These are phyloP conservation scores for Lethenteron reissneri DNA, from an alignment of 2,113 vertebrate species.

Conservation along the genomic window DNA sequence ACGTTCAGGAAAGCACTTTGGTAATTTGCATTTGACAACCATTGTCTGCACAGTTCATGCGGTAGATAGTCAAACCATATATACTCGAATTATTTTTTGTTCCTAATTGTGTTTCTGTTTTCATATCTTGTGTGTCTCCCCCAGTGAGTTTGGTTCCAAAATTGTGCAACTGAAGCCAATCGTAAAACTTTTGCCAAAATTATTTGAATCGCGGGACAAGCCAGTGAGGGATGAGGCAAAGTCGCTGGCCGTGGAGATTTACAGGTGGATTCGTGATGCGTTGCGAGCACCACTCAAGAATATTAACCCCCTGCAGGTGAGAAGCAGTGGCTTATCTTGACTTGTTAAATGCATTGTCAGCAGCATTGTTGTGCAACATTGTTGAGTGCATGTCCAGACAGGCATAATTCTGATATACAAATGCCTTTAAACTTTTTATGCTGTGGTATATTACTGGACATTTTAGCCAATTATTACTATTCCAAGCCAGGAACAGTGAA, in stretches of 20 bases:
- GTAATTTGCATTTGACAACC: slow-evolving; percentile 18
- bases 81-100: not conserved
- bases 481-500: not conserved
- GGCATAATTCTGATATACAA: too few relatives aligned
- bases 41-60: not conserved
- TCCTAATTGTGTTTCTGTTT: not conserved
- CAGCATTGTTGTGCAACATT: too few relatives aligned
- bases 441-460: too few relatives aligned
- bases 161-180: slow-evolving; percentile 83
- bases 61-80: too few relatives aligned
- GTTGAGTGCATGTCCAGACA: too few relatives aligned
- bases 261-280: slow-evolving; percentile 84
- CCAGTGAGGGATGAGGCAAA: slow-evolving; percentile 88
- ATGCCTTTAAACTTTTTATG: too few relatives aligned
- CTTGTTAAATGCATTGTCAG: too few relatives aligned
- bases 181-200: slow-evolving; percentile 81
- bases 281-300: slow-evolving; percentile 59
- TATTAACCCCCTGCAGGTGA: slow-evolving; percentile 83
- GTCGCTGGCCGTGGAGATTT: slow-evolving; percentile 69
- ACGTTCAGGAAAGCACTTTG: slow-evolving; percentile 62
- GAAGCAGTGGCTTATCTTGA: too few relatives aligned
- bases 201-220: slow-evolving; percentile 95
- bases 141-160: slow-evolving; percentile 91
- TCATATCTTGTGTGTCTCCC: slow-evolving; percentile 13
- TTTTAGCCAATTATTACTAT: too few relatives aligned